Evolutionary conservation across 2,888 invertebrate species (phyloP), one percentile per base, ranked within the genome.

Genomic region (Drosophila dives): DNA sequence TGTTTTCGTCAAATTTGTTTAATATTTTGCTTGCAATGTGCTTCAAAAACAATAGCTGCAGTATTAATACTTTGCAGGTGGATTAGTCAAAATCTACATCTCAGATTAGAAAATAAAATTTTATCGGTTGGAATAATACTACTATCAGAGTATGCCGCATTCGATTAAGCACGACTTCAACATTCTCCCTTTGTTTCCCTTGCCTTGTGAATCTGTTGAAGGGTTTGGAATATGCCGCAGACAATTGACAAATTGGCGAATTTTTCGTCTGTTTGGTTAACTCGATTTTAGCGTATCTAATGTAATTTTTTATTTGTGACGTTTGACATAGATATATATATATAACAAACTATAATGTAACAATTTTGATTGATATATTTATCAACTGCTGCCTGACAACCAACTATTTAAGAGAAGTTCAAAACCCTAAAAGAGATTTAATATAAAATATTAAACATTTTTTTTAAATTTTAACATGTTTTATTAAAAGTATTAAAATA

Each of bases 291-390:
- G 77, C 69, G 68, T 15, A 45, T 64, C 29, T 8, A 20, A 29
- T 55, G 20, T n/a, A 29, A 15, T 26, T 51, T 83, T 68, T 86
- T 83, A 86, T 86, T 81, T 74, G 81, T 64, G 69, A 62, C 67
- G 0, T 50, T 23, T 15, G 17, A 10, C 50, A 36, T 48, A 12
- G 45, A 64, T 64, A n/a, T n/a, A n/a, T n/a, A n/a, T n/a, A n/a
- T 11, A 40, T 29, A 45, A 15, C 12, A 3, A 45, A 20, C 7
- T 45, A 15, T 7, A 23, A 45, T 15, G 3, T 15, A 8, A 8
- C 20, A 4, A 4, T 3, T 15, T 0, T 45, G 8, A 20, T 20
- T 15, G 45, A 7, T 45, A 20, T 4, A 15, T 12, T 12, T 12
- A 3, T 3, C 20, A 12, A 3, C 12, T 12, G 3, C 12, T 6